A percentile compares a stretch with the other conserved stretches of the same genome.
These are phyloP conservation scores for Agonopterix subpropinquella DNA, from an alignment of 2,888 invertebrate genomes.

Conservation along the genomic window DNA sequence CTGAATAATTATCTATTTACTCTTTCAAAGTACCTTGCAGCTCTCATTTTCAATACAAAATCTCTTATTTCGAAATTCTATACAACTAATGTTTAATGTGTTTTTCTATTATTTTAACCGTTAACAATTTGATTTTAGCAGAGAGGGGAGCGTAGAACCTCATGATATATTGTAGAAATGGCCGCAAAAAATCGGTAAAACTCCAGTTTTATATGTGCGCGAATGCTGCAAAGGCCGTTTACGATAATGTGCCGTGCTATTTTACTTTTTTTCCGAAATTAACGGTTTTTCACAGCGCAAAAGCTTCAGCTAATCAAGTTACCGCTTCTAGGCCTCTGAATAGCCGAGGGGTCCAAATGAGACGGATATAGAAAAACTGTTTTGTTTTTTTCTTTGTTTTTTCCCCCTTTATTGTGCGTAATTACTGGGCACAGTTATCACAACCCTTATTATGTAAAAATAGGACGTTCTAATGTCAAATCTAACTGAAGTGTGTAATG, in stretches of 20 bases:
- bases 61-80: slow-evolving; percentile 14
- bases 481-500: not conserved
- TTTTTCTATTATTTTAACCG: slow-evolving; percentile 36
- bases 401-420: not conserved
- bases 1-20: slow-evolving; percentile 1
- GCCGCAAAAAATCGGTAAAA: slow-evolving; percentile 62
- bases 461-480: slow-evolving; percentile 6
- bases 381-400: slow-evolving; percentile 15
- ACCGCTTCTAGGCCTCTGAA: slow-evolving; percentile 40
- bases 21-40: slow-evolving; percentile 8
- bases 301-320: slow-evolving; percentile 55
- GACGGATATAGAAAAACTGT: slow-evolving; percentile 49
- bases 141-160: slow-evolving; percentile 69
- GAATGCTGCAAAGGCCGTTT: slow-evolving; percentile 45
- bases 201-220: slow-evolving; percentile 37
- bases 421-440: not conserved
- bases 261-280: slow-evolving; percentile 30
- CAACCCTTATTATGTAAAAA: slow-evolving; percentile 1
- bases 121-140: slow-evolving; percentile 70
- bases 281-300: slow-evolving; percentile 44
- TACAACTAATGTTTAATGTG: slow-evolving; percentile 32
- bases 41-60: slow-evolving; percentile 17
- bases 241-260: slow-evolving; percentile 27
- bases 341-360: slow-evolving; percentile 34
- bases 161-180: slow-evolving; percentile 54